Conservation (phyloP, 2,113 vertebrate species). For the Natator depressus region DNA sequence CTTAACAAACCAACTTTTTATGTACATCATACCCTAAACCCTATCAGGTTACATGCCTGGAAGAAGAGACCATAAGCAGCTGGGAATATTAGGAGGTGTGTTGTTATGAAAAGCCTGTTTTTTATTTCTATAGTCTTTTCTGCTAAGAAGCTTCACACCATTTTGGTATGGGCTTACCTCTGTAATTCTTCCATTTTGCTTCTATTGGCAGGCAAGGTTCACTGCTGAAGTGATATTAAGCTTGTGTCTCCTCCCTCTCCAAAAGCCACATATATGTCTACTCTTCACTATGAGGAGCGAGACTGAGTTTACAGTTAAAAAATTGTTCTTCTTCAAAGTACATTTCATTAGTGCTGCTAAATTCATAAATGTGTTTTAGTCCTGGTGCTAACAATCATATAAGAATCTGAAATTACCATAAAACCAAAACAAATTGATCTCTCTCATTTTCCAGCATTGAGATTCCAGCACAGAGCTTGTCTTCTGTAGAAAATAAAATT, state of each 20-base stretch:
- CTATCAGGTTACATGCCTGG: background rate
- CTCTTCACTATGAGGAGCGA: constrained; percentile 15
- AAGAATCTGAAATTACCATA: constrained; percentile 6
- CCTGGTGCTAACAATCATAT: background rate
- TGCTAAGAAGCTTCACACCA: background rate
- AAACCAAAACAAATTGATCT: background rate
- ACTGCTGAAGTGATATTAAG: background rate
- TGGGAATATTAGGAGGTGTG: background rate
- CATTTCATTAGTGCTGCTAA: background rate
- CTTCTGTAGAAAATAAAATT: constrained; percentile 19
- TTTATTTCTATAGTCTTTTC: background rate
- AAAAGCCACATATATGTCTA: constrained; percentile 4
- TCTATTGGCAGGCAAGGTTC: background rate
- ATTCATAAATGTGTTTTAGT: background rate
- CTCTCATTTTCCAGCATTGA: background rate
- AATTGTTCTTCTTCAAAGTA: background rate
- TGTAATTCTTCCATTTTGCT: background rate
- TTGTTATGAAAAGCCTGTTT: background rate
- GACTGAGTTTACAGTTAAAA: background rate
- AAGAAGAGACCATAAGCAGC: background rate
- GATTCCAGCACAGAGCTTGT: background rate
- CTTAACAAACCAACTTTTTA: background rate
- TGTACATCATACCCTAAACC: background rate
- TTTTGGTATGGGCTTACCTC: background rate
- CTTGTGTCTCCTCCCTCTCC: background rate